A percentile compares a stretch with the other conserved stretches of the same genome.
phyloP scores from a whole-genome alignment of 1,140 invertebrate species.

The Marisa cornuarietis region DNA sequence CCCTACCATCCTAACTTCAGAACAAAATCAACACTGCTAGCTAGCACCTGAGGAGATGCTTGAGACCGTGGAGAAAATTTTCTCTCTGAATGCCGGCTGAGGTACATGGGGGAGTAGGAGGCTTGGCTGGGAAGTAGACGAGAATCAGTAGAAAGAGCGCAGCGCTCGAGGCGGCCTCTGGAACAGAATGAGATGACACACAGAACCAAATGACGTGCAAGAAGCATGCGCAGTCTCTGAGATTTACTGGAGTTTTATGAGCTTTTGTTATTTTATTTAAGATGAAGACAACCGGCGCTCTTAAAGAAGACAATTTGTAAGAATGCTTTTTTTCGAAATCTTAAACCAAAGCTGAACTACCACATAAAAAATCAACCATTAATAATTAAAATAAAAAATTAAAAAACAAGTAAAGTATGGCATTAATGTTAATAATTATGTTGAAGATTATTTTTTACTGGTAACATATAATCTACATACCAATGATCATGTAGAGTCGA shows the following conservation, averaged over 20 bases:
- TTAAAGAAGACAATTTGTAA: too few species aligned
- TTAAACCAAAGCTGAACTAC: too few species aligned
- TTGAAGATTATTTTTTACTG: too few species aligned
- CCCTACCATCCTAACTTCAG: too few species aligned
- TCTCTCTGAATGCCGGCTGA: constrained; percentile 43
- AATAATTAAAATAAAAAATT: background rate
- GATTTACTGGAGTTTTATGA: too few species aligned
- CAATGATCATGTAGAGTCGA: constrained; percentile 9
- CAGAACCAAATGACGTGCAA: too few species aligned
- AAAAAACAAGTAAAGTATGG: background rate
- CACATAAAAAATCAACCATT: background rate
- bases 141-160: constrained; percentile 39
- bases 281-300: too few species aligned
- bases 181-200: background rate
- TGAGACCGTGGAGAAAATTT: constrained; percentile 39
- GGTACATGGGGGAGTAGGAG: constrained; percentile 42
- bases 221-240: too few species aligned
- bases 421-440: too few species aligned
- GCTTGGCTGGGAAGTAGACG: constrained; percentile 52
- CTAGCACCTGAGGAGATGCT: constrained; percentile 36
- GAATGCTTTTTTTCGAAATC: too few species aligned
- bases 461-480: background rate
- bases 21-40: too few species aligned
- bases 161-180: constrained; percentile 41
- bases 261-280: too few species aligned